Conservation (phyloP, 2,797 vertebrate genomes). For the Aphelocoma californica region DNA sequence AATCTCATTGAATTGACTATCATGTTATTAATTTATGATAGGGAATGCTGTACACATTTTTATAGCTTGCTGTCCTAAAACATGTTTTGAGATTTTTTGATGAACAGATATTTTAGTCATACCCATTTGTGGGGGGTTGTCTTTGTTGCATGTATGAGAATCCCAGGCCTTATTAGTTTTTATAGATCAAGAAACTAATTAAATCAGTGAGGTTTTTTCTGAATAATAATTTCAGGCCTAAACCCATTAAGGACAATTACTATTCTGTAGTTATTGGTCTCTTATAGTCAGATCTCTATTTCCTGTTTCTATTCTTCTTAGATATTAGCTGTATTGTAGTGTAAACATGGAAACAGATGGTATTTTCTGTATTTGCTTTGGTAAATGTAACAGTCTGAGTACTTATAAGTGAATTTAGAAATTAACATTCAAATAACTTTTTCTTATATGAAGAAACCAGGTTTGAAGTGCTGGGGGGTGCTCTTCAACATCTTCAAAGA, state of each 20-base stretch:
- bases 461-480: background rate
- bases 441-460: background rate
- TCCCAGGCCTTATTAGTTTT: background rate
- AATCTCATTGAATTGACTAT: background rate
- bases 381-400: background rate
- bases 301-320: background rate
- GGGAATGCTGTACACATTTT: background rate
- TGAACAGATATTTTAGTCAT: background rate
- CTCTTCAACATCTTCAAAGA: background rate
- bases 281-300: background rate
- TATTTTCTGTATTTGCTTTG: background rate
- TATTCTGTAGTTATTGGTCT: background rate
- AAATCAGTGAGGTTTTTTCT: background rate
- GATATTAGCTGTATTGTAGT: background rate
- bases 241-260: background rate
- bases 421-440: background rate
- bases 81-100: background rate
- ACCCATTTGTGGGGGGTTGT: rapidly evolving
- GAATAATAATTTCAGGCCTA: background rate
- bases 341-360: background rate
- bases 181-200: background rate
- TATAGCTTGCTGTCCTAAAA: background rate
- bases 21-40: background rate
- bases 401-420: background rate
- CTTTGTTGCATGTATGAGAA: background rate